phyloP scores from a whole-genome alignment of 2,888 invertebrate genomes.

The Synergus laeviventris region DNA sequence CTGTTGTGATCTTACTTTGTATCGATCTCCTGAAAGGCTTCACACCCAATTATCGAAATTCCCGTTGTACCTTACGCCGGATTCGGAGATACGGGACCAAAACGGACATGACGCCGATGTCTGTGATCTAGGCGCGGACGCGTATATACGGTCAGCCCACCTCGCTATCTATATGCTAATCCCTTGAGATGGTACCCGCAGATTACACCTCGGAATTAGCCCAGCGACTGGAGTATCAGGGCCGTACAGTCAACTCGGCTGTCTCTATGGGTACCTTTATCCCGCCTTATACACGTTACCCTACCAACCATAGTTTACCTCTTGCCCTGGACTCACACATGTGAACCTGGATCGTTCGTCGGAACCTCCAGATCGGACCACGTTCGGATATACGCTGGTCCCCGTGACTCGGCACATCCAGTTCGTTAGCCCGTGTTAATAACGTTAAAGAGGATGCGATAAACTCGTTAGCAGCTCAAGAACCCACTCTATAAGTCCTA shows the following conservation, averaged over 20 bases:
- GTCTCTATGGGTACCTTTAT: slow-evolving; percentile 63
- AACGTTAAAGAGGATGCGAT: slow-evolving; percentile 69
- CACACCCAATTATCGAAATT: slow-evolving; percentile 51
- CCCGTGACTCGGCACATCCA: slow-evolving; percentile 69
- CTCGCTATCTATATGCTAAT: slow-evolving; percentile 76
- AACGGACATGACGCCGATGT: slow-evolving; percentile 66
- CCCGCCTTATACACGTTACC: slow-evolving; percentile 67
- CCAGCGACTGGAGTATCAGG: slow-evolving; percentile 69
- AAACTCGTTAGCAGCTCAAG: slow-evolving; percentile 58
- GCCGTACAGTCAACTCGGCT: slow-evolving; percentile 62
- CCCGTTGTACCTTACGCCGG: slow-evolving; percentile 48
- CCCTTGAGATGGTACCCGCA: slow-evolving; percentile 75
- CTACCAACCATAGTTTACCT: slow-evolving; percentile 57
- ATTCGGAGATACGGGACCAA: slow-evolving; percentile 63
- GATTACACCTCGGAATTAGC: slow-evolving; percentile 76
- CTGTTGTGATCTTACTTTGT: neutral
- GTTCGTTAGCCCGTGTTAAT: slow-evolving; percentile 70
- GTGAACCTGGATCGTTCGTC: slow-evolving; percentile 48
- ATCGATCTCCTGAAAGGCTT: slow-evolving; percentile 38
- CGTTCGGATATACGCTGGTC: slow-evolving; percentile 45
- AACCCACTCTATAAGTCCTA: slow-evolving; percentile 18
- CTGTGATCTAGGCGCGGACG: slow-evolving; percentile 64
- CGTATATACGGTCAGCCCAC: slow-evolving; percentile 68
- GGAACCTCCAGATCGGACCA: slow-evolving; percentile 46
- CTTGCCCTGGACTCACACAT: slow-evolving; percentile 58